These are phyloP conservation scores for Apis cerana DNA, from an alignment of 1,140 invertebrate species.

Conservation along the genomic window DNA sequence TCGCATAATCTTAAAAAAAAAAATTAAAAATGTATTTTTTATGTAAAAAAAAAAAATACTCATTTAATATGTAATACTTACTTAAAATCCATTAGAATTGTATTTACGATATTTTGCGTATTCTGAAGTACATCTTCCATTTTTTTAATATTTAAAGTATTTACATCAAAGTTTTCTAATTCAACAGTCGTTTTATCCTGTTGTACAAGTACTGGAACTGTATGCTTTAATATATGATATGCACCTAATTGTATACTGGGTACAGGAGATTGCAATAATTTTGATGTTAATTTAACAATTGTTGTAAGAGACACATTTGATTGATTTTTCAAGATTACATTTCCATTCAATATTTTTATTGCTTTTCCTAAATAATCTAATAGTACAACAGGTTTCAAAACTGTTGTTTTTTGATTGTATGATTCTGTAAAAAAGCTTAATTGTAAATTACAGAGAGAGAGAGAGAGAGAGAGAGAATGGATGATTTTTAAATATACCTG, in stretches of 20 bases:
- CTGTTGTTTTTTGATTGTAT: slow-evolving; percentile 62
- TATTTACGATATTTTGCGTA: slow-evolving; percentile 81
- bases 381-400: slow-evolving; percentile 58
- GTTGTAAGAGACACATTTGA: slow-evolving; percentile 16
- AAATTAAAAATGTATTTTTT: slow-evolving; percentile 8
- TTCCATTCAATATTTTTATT: slow-evolving; percentile 69
- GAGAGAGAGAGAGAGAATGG: not conserved
- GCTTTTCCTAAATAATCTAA: slow-evolving; percentile 73
- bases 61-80: slow-evolving; percentile 64
- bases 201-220: slow-evolving; percentile 76
- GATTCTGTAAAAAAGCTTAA: slow-evolving; percentile 54
- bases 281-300: slow-evolving; percentile 68
- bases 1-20: slow-evolving; percentile 82
- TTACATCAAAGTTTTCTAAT: slow-evolving; percentile 77
- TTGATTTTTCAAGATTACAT: slow-evolving; percentile 64
- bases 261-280: slow-evolving; percentile 73
- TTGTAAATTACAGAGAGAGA: slow-evolving; percentile 29
- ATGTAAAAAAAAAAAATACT: no score
- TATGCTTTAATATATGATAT: slow-evolving; percentile 77
- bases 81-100: slow-evolving; percentile 83
- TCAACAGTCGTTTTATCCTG: slow-evolving; percentile 74
- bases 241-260: slow-evolving; percentile 79
- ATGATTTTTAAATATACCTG: slow-evolving; percentile 63
- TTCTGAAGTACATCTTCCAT: slow-evolving; percentile 81
- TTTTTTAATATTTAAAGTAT: slow-evolving; percentile 72